A percentile compares a stretch with the other conserved stretches of the same genome.
These are phyloP conservation scores for Ormyrus labotus DNA, from an alignment of 2,888 invertebrate species.

Conservation along the genomic window DNA sequence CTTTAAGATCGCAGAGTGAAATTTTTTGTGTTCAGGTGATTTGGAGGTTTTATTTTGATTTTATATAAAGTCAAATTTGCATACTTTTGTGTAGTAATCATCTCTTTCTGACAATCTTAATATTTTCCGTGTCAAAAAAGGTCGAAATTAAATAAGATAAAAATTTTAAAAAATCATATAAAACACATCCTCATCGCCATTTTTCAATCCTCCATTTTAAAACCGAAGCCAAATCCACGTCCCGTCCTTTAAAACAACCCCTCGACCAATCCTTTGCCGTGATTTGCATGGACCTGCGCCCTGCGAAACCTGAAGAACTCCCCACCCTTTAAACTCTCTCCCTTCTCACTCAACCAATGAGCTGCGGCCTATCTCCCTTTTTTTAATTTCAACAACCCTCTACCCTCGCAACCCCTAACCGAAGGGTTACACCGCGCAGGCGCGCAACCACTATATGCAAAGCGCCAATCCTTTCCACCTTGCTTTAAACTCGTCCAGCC, in stretches of 20 bases:
- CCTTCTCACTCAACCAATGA: constrained; percentile 23
- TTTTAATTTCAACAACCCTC: constrained; percentile 60
- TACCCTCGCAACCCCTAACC: background rate
- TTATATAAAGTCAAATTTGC: too few relatives aligned
- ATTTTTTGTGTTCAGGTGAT: too few relatives aligned
- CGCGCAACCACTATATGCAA: constrained; percentile 68
- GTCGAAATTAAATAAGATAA: too few relatives aligned
- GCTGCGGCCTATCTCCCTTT: constrained; percentile 49
- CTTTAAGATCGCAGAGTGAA: too few relatives aligned
- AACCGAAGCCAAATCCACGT: background rate
- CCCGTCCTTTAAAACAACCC: background rate
- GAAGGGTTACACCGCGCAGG: constrained; percentile 58
- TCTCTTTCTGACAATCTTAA: background rate
- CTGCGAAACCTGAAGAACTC: background rate
- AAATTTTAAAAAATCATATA: background rate
- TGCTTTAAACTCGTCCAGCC: constrained; percentile 1
- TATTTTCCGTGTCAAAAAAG: background rate
- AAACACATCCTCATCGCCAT: background rate
- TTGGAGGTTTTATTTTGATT: too few relatives aligned
- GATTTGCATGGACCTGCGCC: constrained; percentile 14
- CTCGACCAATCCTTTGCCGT: constrained; percentile 28
- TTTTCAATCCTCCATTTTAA: constrained; percentile 1
- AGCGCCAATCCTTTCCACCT: constrained; percentile 54
- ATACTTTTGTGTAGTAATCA: too few relatives aligned
- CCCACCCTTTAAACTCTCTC: constrained; percentile 26